Conservation (phyloP, 2,113 vertebrate species). For the Puntigrus tetrazona region DNA sequence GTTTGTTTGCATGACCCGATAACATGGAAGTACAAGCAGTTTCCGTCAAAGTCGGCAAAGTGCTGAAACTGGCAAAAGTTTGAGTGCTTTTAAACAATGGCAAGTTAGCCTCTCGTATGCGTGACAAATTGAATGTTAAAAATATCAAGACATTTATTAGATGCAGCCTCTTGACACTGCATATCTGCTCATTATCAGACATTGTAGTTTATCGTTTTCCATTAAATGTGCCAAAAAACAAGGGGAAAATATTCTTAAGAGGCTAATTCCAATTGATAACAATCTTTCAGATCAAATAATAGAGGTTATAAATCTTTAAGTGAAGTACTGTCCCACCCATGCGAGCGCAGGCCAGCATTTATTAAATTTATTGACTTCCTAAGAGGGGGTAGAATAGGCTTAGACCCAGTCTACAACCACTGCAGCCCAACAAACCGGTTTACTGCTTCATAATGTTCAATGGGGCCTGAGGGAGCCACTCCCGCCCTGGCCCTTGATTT, state of each 20-base stretch:
- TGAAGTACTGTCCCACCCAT: slow-evolving; percentile 34
- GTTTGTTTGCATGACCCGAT: slow-evolving; percentile 41
- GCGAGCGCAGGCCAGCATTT: slow-evolving; percentile 14
- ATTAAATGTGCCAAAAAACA: slow-evolving; percentile 24
- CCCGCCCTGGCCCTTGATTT: slow-evolving; percentile 43
- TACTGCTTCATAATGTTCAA: slow-evolving; percentile 55
- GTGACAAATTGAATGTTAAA: slow-evolving; percentile 16
- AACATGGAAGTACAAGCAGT: slow-evolving; percentile 33
- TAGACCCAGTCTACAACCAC: slow-evolving; percentile 48
- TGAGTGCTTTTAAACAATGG: slow-evolving; percentile 36
- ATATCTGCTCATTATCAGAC: slow-evolving; percentile 32
- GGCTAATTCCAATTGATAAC: slow-evolving; percentile 12
- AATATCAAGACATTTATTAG: slow-evolving; percentile 12
- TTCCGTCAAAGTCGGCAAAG: slow-evolving; percentile 18
- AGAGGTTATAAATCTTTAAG: slow-evolving; percentile 12
- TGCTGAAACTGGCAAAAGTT: slow-evolving; percentile 27
- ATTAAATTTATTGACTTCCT: slow-evolving; percentile 37
- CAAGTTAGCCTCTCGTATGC: background rate
- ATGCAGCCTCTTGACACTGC: slow-evolving; percentile 10
- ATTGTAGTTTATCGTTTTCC: slow-evolving; percentile 22
- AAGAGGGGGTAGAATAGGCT: slow-evolving; percentile 48
- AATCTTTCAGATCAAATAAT: slow-evolving; percentile 39
- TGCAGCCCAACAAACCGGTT: slow-evolving; percentile 57
- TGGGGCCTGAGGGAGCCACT: slow-evolving; percentile 63
- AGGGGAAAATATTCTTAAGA: slow-evolving; percentile 20